These are phyloP conservation scores for Alcedo atthis DNA, from an alignment of 2,797 vertebrate species.

Conservation along the genomic window DNA sequence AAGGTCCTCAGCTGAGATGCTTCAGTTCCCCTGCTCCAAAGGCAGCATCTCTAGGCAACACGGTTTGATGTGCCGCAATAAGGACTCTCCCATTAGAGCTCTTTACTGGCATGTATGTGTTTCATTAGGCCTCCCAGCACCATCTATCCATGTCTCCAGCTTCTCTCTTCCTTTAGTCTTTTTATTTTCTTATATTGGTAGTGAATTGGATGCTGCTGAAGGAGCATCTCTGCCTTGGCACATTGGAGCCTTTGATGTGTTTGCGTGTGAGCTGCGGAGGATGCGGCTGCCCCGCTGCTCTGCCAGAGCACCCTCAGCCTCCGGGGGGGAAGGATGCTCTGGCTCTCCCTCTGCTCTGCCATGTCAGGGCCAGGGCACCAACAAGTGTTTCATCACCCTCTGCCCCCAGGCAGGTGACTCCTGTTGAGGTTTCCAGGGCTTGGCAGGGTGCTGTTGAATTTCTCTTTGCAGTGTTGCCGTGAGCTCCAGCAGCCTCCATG, in stretches of 20 bases:
- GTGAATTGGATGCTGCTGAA: constrained; percentile 4
- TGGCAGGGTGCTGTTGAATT: neutral
- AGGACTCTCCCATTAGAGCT: neutral
- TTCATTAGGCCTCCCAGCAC: constrained; percentile 18
- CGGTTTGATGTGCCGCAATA: neutral
- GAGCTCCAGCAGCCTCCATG: neutral
- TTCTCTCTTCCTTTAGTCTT: neutral
- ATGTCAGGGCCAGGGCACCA: neutral
- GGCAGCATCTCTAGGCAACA: constrained; percentile 8
- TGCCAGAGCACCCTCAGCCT: neutral
- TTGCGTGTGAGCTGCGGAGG: neutral
- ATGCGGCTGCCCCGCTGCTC: neutral
- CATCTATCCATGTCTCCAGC: neutral
- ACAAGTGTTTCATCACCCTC: fast-evolving
- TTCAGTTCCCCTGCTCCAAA: constrained; percentile 3
- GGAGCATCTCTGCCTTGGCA: neutral
- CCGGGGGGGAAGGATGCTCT: neutral
- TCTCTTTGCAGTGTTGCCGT: fast-evolving
- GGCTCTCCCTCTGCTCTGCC: neutral
- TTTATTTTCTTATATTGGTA: neutral
- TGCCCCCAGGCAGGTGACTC: neutral
- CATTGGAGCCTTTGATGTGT: neutral
- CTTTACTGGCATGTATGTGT: neutral
- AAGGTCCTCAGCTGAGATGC: neutral
- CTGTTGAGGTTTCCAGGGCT: neutral